phyloP scores from a whole-genome alignment of 2,113 vertebrate species.

The Brachypteracias leptosomus region DNA sequence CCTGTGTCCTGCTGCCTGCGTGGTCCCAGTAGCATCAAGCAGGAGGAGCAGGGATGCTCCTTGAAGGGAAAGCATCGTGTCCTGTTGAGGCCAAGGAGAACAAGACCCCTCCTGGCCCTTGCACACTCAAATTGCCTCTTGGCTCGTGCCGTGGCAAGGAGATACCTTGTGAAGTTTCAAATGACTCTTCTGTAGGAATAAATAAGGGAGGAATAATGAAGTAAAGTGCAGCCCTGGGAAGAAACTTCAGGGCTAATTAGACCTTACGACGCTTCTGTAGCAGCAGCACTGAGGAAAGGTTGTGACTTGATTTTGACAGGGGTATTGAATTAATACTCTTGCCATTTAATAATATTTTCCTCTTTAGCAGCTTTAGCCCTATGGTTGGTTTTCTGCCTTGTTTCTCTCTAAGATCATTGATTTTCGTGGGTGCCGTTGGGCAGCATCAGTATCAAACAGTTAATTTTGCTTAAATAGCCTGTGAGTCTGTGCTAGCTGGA shows the following conservation, averaged over 20 bases:
- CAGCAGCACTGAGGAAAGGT: background rate
- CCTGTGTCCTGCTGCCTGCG: background rate
- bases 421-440: background rate
- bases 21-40: background rate
- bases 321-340: background rate
- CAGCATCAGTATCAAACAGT: background rate
- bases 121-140: background rate
- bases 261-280: background rate
- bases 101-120: background rate
- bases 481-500: background rate
- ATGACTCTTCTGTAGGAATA: background rate
- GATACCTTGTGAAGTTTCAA: background rate
- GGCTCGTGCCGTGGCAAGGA: background rate
- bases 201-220: constrained; percentile 24
- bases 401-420: background rate
- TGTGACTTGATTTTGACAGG: constrained; percentile 16
- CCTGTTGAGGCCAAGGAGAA: background rate
- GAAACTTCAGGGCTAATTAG: constrained; percentile 22
- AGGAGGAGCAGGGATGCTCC: background rate
- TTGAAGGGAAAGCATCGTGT: background rate
- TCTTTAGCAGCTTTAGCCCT: background rate
- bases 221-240: constrained; percentile 6
- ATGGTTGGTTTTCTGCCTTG: background rate
- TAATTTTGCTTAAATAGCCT: background rate
- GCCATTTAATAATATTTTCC: background rate